These are phyloP conservation scores for Chrysemys picta DNA, from an alignment of 2,113 vertebrate genomes.

Conservation along the genomic window DNA sequence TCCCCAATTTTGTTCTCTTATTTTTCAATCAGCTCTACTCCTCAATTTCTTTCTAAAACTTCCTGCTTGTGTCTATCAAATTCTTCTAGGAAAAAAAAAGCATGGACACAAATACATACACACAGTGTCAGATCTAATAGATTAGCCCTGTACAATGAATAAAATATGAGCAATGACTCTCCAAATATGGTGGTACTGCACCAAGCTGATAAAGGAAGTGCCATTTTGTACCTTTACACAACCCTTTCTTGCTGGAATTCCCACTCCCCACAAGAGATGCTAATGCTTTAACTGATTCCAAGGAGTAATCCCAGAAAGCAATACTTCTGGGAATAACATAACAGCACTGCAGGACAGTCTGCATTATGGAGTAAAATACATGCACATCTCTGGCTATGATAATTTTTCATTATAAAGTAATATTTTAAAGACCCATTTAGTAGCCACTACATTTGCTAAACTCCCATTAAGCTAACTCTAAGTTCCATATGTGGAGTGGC, in stretches of 20 bases:
- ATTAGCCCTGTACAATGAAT: neutral
- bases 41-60: neutral
- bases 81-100: neutral
- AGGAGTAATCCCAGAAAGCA: neutral
- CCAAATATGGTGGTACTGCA: fast-evolving
- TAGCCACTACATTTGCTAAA: neutral
- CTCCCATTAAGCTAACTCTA: slow-evolving; percentile 25
- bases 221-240: neutral
- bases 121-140: neutral
- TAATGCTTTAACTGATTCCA: neutral
- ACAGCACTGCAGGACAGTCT: neutral
- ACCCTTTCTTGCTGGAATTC: neutral
- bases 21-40: neutral
- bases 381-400: neutral
- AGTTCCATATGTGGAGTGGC: neutral
- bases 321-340: neutral
- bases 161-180: neutral
- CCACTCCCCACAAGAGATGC: neutral
- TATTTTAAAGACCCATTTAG: slow-evolving; percentile 33
- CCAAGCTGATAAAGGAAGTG: neutral
- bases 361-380: neutral
- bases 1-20: neutral
- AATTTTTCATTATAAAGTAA: neutral
- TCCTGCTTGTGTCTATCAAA: neutral
- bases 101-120: neutral